phyloP scores from a whole-genome alignment of 2,888 invertebrate genomes.

The Andrena minutula region DNA sequence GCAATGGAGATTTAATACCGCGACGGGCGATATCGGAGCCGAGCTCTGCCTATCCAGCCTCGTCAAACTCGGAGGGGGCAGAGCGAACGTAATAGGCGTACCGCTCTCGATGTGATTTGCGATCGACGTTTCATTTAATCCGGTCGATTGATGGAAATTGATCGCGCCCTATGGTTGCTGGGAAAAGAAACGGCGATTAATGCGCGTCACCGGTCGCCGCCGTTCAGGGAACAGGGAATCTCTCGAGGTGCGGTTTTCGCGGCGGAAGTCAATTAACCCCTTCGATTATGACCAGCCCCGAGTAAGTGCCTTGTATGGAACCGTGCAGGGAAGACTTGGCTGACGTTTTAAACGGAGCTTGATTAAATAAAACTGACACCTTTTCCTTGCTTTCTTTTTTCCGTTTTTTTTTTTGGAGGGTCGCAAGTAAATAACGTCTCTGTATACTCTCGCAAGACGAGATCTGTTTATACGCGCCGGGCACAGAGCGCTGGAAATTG shows the following conservation, averaged over 20 bases:
- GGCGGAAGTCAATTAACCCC: constrained; percentile 25
- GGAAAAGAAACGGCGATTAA: constrained; percentile 34
- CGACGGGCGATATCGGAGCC: neutral
- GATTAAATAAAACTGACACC: constrained; percentile 43
- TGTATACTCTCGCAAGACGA: neutral
- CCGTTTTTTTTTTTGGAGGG: neutral
- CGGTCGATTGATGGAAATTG: constrained; percentile 25
- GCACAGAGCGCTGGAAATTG: constrained; percentile 10
- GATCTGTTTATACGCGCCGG: constrained; percentile 10
- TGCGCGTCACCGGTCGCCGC: neutral
- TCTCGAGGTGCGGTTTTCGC: constrained; percentile 2
- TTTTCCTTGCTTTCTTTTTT: no score
- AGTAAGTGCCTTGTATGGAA: neutral
- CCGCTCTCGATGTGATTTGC: constrained; percentile 27
- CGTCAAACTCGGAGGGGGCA: constrained; percentile 7
- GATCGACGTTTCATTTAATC: constrained; percentile 40
- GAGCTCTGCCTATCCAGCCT: constrained; percentile 24
- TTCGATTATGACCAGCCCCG: constrained; percentile 15
- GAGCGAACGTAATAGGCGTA: constrained; percentile 17
- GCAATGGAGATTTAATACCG: constrained; percentile 48
- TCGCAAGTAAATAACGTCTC: neutral
- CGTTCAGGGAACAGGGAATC: constrained; percentile 1
- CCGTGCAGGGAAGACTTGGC: neutral
- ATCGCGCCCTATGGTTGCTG: neutral
- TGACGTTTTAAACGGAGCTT: constrained; percentile 19